Conservation (phyloP, 1,140 invertebrate genomes). For the Xylocopa sonorina region DNA sequence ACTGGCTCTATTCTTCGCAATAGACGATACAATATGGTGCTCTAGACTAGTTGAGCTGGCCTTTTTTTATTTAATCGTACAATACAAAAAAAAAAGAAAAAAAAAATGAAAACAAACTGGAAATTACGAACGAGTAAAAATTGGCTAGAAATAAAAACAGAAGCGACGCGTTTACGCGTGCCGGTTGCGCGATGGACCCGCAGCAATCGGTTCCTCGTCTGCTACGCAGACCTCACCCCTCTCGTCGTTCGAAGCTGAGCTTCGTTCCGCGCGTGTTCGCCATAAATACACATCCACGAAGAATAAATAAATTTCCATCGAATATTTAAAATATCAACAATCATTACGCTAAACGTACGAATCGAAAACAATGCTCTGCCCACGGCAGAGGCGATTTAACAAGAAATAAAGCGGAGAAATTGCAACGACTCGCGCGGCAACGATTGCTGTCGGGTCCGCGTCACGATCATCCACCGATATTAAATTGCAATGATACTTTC, state of each 20-base stretch:
- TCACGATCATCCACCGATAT: conserved; percentile 20
- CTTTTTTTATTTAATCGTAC: conserved; percentile 71
- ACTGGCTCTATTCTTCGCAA: conserved; percentile 76
- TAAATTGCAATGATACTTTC: conserved; percentile 34
- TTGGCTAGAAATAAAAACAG: conserved; percentile 72
- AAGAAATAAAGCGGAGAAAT: conserved; percentile 3
- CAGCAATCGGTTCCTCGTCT: conserved; percentile 64
- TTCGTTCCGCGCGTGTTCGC: not conserved
- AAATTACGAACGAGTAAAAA: conserved; percentile 75
- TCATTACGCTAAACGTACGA: not conserved
- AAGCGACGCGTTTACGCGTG: conserved; percentile 61
- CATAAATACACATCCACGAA: not conserved
- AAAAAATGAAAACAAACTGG: conserved; percentile 71
- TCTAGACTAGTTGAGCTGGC: conserved; percentile 83
- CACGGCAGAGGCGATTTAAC: not conserved
- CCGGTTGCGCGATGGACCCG: conserved; percentile 71
- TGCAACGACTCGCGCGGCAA: not conserved
- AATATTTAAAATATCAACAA: conserved; percentile 25
- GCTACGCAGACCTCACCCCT: not conserved
- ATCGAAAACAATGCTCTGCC: not conserved
- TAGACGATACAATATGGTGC: conserved; percentile 74
- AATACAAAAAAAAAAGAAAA: conserved; percentile 34
- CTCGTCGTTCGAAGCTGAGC: not conserved
- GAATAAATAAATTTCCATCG: conserved; percentile 27
- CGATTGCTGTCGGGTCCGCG: conserved; percentile 37